phyloP scores from a whole-genome alignment of 2,113 vertebrate genomes.

The Neofelis nebulosa region DNA sequence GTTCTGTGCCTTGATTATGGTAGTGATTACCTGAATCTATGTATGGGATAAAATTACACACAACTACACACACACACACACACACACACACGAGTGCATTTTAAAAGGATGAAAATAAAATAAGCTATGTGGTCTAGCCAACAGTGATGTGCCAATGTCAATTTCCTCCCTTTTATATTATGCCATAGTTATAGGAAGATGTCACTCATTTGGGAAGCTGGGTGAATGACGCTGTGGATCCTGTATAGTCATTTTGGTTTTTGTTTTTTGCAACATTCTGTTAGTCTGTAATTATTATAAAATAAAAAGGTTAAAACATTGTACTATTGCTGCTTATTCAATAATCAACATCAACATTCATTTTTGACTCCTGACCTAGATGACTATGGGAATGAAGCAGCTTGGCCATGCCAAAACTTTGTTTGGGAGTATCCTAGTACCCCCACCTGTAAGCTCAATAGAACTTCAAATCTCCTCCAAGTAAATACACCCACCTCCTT shows the following conservation, averaged over 20 bases:
- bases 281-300: neutral
- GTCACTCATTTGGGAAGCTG: neutral
- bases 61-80: neutral
- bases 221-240: fast-evolving
- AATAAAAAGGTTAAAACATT: neutral
- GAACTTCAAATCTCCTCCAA: neutral
- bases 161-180: neutral
- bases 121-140: neutral
- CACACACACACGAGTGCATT: neutral
- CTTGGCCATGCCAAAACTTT: neutral
- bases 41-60: neutral
- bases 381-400: neutral
- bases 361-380: neutral
- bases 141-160: neutral
- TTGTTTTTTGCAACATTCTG: neutral
- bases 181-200: neutral
- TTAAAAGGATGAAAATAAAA: neutral
- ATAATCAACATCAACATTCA: neutral
- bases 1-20: neutral
- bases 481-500: too few species aligned
- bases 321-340: neutral
- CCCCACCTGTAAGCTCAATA: neutral
- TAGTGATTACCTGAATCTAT: neutral
- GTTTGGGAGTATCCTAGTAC: neutral
- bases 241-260: too few species aligned